Base-by-base conservation (phyloP, 2,113 vertebrate genomes). In the Phodopus roborovskii region DNA sequence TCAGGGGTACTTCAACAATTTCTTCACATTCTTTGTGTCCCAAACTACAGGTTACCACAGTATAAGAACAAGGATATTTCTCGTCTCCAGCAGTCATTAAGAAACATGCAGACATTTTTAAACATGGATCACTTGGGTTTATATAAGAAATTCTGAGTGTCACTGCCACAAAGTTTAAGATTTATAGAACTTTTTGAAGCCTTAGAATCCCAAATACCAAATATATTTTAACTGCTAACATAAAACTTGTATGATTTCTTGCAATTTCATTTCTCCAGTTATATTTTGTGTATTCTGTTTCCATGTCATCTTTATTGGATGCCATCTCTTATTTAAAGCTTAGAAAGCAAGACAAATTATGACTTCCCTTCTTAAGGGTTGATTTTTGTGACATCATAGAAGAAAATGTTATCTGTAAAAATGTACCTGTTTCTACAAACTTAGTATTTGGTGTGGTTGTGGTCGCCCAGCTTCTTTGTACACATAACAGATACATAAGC, bases 261-360 rank as follows among this genome's bases (percentile, higher is more conserved):
- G 48, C 81, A 92, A 92, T 87, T 30, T 56, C 48, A 93, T 87
- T 96, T 62, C 81, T 96, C 26, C 39, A 93, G 39, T n/a, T 62
- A 82, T 39, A 92, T 90, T 96, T 85, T 90, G 56, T 96, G 74
- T 91, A 64, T 90, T 85, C 93, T 96, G n/a, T 36, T 84, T 90
- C 15, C 73, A 6, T 92, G 87, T 90, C 26, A 71, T 74, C 56
- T 94, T 85, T 1, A 79, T 78, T 85, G 20, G 8, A 53, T 66
- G 92, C 4, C 30, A 85, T 90, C 22, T 92, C 9, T 77, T 89
- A 89, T 79, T 93, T 74, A 95, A 78, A 95, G 11, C 36, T 97
- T 92, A 92, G 22, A 78, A 87, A 92, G 71, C 20, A 95, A 94
- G 58, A 87, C 73, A 78, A 5, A 56, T 12, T 13, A 24, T 77